Evolutionary conservation across 2,797 vertebrate species (phyloP).

Genomic region (Gallirallus australis): DNA sequence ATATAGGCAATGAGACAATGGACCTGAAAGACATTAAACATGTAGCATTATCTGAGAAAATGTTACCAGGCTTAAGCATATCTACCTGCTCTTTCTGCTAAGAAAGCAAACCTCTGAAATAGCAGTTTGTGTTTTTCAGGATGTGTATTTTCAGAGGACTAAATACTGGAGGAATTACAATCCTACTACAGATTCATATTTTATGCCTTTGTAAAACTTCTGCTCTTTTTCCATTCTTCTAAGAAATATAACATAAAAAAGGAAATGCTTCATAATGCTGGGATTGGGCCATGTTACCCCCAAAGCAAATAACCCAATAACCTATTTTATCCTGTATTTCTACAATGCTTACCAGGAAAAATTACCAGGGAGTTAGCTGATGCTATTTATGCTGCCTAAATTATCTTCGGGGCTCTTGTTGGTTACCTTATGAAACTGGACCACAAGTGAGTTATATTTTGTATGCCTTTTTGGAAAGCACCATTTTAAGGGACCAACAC

Average conservation of each 20-base stretch:
- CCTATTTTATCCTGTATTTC: neutral
- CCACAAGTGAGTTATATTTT: neutral
- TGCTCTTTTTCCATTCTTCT: neutral
- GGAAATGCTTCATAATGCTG: neutral
- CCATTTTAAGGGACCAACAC: neutral
- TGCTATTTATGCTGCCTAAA: neutral
- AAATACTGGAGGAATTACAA: neutral
- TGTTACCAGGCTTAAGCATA: rapidly evolving
- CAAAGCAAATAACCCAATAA: neutral
- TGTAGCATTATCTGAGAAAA: neutral
- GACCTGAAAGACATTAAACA: neutral
- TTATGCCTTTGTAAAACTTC: neutral
- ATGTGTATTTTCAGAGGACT: neutral
- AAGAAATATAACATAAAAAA: neutral
- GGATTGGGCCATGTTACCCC: neutral
- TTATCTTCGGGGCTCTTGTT: neutral
- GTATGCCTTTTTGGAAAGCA: neutral
- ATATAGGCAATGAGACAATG: neutral
- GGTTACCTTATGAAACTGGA: neutral
- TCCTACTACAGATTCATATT: neutral
- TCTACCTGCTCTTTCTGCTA: neutral
- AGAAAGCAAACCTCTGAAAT: neutral
- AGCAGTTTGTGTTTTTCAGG: neutral
- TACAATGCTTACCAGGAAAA: neutral
- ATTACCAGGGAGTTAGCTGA: neutral